Conservation (phyloP, 2,113 vertebrate species). For the Gymnorhina tibicen region DNA sequence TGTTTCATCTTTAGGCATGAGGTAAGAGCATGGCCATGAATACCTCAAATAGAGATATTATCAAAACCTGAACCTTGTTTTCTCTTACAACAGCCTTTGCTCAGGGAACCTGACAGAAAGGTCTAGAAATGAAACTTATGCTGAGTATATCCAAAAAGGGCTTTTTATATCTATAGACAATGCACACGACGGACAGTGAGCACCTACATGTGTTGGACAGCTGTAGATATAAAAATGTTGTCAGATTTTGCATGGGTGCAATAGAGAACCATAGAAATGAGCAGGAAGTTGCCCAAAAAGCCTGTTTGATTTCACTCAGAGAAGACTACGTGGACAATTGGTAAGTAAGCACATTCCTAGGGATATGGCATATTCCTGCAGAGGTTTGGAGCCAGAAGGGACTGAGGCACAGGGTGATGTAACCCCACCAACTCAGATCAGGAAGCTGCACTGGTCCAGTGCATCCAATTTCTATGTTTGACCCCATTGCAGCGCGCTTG, state of each 20-base stretch:
- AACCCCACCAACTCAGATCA: neutral
- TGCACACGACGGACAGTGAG: neutral
- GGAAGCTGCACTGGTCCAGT: neutral
- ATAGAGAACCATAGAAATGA: neutral
- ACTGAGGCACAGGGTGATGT: neutral
- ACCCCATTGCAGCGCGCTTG: neutral
- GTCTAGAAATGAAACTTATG: neutral
- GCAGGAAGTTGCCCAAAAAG: neutral
- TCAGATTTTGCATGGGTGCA: neutral
- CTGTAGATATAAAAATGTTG: neutral
- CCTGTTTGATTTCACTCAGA: neutral
- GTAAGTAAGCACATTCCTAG: neutral
- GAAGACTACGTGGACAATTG: accelerated
- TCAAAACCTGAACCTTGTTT: neutral
- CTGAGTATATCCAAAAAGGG: neutral
- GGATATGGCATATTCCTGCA: neutral
- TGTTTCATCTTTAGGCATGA: neutral
- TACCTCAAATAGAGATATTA: neutral
- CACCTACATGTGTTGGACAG: neutral
- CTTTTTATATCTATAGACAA: neutral
- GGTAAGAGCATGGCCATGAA: neutral
- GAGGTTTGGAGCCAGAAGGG: neutral
- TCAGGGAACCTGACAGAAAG: neutral
- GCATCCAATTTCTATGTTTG: neutral
- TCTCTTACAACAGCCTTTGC: neutral